These are phyloP conservation scores for Corbicula japonica DNA, from an alignment of 2,888 invertebrate genomes.

Conservation along the genomic window DNA sequence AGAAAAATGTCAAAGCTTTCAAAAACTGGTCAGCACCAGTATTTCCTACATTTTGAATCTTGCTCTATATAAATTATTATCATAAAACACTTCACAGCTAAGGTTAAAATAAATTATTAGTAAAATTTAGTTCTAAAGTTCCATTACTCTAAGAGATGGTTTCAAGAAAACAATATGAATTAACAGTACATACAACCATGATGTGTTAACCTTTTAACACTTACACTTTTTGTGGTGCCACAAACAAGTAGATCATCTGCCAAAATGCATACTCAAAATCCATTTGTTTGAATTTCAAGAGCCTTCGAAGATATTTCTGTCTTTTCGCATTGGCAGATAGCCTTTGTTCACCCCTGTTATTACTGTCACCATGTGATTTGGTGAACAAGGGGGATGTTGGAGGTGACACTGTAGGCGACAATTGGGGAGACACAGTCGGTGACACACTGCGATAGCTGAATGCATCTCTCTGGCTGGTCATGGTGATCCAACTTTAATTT, in stretches of 20 bases:
- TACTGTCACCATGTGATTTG: slow-evolving; percentile 50
- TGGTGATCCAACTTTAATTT: slow-evolving; percentile 3
- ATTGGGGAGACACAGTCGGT: slow-evolving; percentile 78
- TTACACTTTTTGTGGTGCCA: slow-evolving; percentile 96
- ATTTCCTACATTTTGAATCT: too few relatives aligned
- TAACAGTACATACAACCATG: neutral
- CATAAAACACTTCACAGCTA: too few relatives aligned
- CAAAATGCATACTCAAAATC: slow-evolving; percentile 99
- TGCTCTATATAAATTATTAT: too few relatives aligned
- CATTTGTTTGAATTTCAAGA: slow-evolving; percentile 96
- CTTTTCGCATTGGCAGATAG: slow-evolving; percentile 93
- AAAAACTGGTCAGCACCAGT: too few relatives aligned
- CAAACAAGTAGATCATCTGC: slow-evolving; percentile 99
- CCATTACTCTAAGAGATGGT: too few relatives aligned
- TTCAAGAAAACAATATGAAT: neutral
- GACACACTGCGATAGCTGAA: slow-evolving; percentile 75
- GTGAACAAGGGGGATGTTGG: slow-evolving; percentile 69
- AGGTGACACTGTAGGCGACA: slow-evolving; percentile 74
- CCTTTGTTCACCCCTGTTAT: slow-evolving; percentile 70
- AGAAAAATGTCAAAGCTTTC: too few relatives aligned
- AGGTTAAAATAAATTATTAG: too few relatives aligned
- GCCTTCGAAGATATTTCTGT: slow-evolving; percentile 89
- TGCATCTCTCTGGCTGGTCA: slow-evolving; percentile 53
- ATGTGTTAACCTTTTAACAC: slow-evolving; percentile 44
- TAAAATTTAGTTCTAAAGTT: too few relatives aligned